Evolutionary conservation across 2,888 invertebrate genomes (phyloP).

Genomic region (Epiblema foenella): DNA sequence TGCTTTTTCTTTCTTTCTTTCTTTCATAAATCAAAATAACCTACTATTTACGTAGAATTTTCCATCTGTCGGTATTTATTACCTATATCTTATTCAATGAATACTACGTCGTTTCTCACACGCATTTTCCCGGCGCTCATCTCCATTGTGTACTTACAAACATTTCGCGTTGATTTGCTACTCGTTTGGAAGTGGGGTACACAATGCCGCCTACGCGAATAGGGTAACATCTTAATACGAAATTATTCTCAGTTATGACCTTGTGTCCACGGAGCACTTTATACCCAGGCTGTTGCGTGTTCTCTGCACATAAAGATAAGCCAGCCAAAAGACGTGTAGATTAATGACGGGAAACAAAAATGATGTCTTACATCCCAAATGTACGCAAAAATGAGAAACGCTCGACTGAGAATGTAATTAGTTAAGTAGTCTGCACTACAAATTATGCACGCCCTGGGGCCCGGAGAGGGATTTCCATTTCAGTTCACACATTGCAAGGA

Average conservation of each 20-base stretch:
- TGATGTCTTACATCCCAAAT: conserved; percentile 56
- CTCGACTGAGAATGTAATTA: conserved; percentile 46
- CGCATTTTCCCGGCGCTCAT: conserved; percentile 50
- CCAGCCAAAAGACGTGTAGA: conserved; percentile 66
- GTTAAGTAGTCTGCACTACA: conserved; percentile 47
- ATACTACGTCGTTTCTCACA: conserved; percentile 23
- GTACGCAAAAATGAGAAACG: conserved; percentile 43
- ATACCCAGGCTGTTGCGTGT: conserved; percentile 63
- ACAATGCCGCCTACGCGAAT: conserved; percentile 4
- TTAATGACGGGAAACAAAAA: conserved; percentile 70
- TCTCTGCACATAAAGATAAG: conserved; percentile 71
- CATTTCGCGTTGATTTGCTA: conserved; percentile 45
- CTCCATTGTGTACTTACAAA: conserved; percentile 43
- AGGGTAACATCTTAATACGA: not conserved
- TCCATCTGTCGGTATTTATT: too few relatives aligned
- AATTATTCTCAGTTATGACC: conserved; percentile 6
- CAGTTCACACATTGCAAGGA: conserved; percentile 34
- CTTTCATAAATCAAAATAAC: too few relatives aligned
- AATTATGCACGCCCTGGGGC: conserved; percentile 50
- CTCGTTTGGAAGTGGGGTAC: conserved; percentile 58
- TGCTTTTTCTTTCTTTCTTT: too few relatives aligned
- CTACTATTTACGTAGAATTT: too few relatives aligned
- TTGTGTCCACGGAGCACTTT: not conserved
- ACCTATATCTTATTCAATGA: conserved; percentile 9
- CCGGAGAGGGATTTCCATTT: conserved; percentile 48